Base-by-base conservation (phyloP, 2,797 vertebrate species). In the Mallotus villosus region DNA sequence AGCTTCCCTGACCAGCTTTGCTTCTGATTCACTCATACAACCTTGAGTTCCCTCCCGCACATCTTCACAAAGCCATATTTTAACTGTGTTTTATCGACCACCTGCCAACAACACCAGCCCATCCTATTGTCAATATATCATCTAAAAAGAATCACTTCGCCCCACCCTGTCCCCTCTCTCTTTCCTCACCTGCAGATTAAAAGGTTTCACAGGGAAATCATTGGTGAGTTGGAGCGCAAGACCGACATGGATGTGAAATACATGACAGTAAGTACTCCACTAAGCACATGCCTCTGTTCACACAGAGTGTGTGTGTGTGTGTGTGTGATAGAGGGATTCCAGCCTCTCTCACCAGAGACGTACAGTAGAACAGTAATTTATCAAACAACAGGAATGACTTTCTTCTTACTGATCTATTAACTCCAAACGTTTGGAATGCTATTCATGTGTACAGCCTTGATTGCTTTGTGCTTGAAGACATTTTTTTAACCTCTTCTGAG, bases 201-300 rank as follows among this genome's bases (percentile, higher is more conserved):
- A 88, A 94, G 92, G 82, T 99, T 98, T 89, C 97, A 98, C 86
- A 94, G 94, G 82, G 97, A 98, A 78, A 94, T 98, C 73, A 94
- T 99, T 84, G 72, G 86, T 9, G 97, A 99, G 86, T 90, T 99
- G 88, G 97, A 99, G 89, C 96, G 81, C 84, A 99, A 98, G 89
- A 98, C 95, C 0, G 97, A 99, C 58, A 94, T 97, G 87, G 97
- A 99, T 72, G 94, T 98, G 49, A 99, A 98, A 87, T 99, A 98
- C 57, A 98, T 99, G 97, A 97, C 93, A 14, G 97, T 99, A 86
- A 96, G 97, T 95, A 76, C 2, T 55, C 27, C 12, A 12, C 37
- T 19, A 55, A 17, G 51, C 51, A n/a, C 51, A 55, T n/a, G 19
- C 19, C 16, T n/a, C 16, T n/a, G 19, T n/a, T 17, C 51, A 55